Evolutionary conservation across 2,888 invertebrate genomes (phyloP).

Genomic region (Neoascia interrupta): DNA sequence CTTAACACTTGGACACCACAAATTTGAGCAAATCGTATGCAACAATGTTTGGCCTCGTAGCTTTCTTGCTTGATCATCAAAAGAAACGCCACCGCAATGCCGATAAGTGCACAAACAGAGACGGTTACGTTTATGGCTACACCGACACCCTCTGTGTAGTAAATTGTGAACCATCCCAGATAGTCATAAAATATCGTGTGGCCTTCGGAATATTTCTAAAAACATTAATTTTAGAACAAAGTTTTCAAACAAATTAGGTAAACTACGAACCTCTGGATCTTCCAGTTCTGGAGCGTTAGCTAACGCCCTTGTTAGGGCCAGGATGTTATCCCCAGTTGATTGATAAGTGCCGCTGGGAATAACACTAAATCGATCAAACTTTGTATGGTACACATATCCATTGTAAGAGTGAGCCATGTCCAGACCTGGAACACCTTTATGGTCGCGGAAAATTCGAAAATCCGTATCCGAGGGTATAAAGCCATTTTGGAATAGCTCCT

Average conservation of each 20-base stretch:
- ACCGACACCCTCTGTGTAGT: constrained; percentile 82
- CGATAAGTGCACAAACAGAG: constrained; percentile 77
- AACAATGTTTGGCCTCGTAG: constrained; percentile 66
- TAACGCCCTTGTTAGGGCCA: constrained; percentile 81
- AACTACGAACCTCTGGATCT: constrained; percentile 68
- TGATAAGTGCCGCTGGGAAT: constrained; percentile 86
- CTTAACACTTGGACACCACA: constrained; percentile 73
- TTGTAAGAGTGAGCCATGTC: constrained; percentile 88
- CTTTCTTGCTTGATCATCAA: constrained; percentile 71
- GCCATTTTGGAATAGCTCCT: constrained; percentile 85
- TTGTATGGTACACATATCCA: constrained; percentile 89
- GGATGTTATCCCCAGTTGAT: constrained; percentile 86
- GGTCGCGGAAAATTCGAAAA: constrained; percentile 84
- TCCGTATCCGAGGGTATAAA: constrained; percentile 86
- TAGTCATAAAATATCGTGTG: constrained; percentile 86
- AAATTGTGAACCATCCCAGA: constrained; percentile 84
- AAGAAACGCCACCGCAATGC: constrained; percentile 73
- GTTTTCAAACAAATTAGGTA: neutral
- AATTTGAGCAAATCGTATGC: constrained; percentile 72
- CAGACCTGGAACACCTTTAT: constrained; percentile 83
- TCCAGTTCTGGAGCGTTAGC: constrained; percentile 79
- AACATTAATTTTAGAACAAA: neutral
- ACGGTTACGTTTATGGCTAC: constrained; percentile 76
- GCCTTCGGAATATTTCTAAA: constrained; percentile 77
- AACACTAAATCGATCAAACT: constrained; percentile 83